Evolutionary conservation across 2,888 invertebrate genomes (phyloP).

Genomic region (Dilophus febrilis): DNA sequence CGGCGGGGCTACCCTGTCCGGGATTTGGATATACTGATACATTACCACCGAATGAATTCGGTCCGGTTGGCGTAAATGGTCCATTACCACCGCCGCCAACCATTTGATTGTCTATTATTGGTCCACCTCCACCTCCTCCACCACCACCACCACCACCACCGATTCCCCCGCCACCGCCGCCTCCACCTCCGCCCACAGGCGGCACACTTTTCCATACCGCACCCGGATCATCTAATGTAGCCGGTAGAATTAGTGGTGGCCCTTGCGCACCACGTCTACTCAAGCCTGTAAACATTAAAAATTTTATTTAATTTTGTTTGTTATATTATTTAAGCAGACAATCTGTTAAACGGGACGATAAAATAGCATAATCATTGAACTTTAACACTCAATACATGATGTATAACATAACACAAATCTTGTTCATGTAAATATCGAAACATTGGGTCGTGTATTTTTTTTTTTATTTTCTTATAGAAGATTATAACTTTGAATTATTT

Average conservation of each 20-base stretch:
- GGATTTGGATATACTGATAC: slow-evolving; percentile 49
- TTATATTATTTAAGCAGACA: too few relatives aligned
- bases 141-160: slow-evolving; percentile 50
- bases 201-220: slow-evolving; percentile 59
- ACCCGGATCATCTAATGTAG: slow-evolving; percentile 58
- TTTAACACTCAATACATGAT: too few relatives aligned
- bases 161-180: slow-evolving; percentile 57
- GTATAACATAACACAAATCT: too few relatives aligned
- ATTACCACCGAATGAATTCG: slow-evolving; percentile 32
- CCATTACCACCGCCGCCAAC: slow-evolving; percentile 46
- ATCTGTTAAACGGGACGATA: too few relatives aligned
- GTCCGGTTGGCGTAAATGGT: slow-evolving; percentile 35
- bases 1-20: slow-evolving; percentile 57
- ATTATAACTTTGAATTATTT: too few relatives aligned
- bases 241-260: slow-evolving; percentile 41
- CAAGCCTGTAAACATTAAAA: slow-evolving; percentile 47
- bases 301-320: too few relatives aligned
- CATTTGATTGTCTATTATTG: slow-evolving; percentile 35
- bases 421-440: too few relatives aligned
- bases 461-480: too few relatives aligned
- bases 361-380: too few relatives aligned
- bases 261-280: slow-evolving; percentile 47
- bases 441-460: too few relatives aligned
- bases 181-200: slow-evolving; percentile 51
- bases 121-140: slow-evolving; percentile 47